These are phyloP conservation scores for Pterocles orientalis DNA, from an alignment of 2,113 vertebrate genomes.

Conservation along the genomic window DNA sequence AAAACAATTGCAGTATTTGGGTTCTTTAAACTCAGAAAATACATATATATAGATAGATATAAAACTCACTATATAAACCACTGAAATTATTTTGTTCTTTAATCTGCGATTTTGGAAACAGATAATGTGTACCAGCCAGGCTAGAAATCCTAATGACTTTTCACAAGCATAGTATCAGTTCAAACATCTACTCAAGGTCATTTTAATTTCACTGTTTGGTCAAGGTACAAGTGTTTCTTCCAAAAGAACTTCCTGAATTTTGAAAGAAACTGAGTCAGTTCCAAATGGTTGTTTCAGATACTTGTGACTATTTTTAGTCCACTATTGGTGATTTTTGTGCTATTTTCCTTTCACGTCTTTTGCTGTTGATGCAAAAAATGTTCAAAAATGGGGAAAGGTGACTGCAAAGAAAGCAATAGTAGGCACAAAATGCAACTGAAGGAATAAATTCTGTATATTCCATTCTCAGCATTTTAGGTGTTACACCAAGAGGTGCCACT, in stretches of 20 bases:
- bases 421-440: not conserved
- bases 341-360: not conserved
- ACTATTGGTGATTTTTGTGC: not conserved
- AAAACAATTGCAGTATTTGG: rapidly evolving
- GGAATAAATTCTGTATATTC: not conserved
- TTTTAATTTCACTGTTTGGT: not conserved
- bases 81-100: not conserved
- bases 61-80: not conserved
- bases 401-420: rapidly evolving
- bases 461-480: not conserved
- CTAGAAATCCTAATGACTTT: not conserved
- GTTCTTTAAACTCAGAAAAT: not conserved
- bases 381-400: not conserved
- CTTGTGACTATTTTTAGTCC: not conserved
- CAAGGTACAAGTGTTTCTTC: not conserved
- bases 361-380: not conserved
- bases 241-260: not conserved
- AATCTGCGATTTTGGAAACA: not conserved
- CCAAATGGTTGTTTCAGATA: not conserved
- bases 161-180: not conserved
- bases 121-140: not conserved
- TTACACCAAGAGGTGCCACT: not conserved
- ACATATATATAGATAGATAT: no score
- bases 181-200: not conserved
- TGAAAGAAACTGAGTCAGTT: not conserved